Base-by-base conservation (phyloP, 2,888 invertebrate species). In the Drosophila pegasa region DNA sequence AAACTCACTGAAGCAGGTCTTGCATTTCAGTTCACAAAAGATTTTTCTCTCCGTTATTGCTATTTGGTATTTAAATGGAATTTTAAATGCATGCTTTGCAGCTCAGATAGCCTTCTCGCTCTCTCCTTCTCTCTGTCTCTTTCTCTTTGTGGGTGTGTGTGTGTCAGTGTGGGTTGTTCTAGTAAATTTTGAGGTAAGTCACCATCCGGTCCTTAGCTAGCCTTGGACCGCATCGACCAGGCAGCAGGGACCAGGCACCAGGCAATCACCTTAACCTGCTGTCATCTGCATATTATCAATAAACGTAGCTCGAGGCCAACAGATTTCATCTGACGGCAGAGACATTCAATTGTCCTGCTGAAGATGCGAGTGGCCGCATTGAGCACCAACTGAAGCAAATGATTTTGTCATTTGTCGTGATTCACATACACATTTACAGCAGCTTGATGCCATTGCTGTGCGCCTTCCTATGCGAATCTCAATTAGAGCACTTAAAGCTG, bases 11-110 rank as follows among this genome's bases (percentile, higher is more conserved):
- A 22, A 5, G 5, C 18, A 33, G 40, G 14, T 48, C 25, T 3
- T 16, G 5, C 10, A 3, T 5, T 12, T 14, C 14, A 18, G 31
- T 52, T 43, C 50, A 74, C 54, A 65, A 62, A 50, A 54, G 58
- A 71, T 58, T 71, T 64, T 67, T 47, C 57, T 18, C 25, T 52
- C 14, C 33, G 43, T 41, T 61, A 27, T 58, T 59, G 66, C 33
- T 40, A 58, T 76, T 71, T 71, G 72, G 47, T 29, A 86, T 81
- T 81, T 71, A 67, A 83, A 86, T 83, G 70, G 66, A 83, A 76
- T 83, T 69, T 73, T 66, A 64, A 63, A 76, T 64, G 62, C 64
- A 75, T 66, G 43, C 51, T 37, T 14, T 51, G 18, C 54, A 47
- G 18, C 38, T 18, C 47, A 29, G 38, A 40, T 27, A 33, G 35